Conservation (phyloP, 2,113 vertebrate species). For the Amphiprion percula region DNA sequence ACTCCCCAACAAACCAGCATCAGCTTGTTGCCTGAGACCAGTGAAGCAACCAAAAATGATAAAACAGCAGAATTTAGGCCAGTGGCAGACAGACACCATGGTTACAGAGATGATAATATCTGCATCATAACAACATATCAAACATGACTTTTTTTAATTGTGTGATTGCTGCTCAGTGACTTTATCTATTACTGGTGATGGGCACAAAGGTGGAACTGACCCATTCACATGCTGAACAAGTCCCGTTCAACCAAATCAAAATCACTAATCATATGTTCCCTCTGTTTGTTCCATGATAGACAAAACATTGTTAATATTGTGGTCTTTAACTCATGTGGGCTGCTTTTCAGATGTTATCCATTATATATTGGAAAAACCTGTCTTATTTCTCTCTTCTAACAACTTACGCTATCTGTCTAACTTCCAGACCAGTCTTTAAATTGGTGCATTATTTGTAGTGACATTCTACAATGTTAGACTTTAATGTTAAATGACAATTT, state of each 20-base stretch:
- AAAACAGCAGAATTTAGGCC: not conserved
- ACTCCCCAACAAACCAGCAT: constrained; percentile 16
- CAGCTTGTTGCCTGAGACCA: constrained; percentile 1
- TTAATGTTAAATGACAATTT: not conserved
- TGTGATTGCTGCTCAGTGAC: not conserved
- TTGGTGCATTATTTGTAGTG: not conserved
- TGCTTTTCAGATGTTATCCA: not conserved
- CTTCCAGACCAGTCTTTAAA: not conserved
- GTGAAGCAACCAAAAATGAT: constrained; percentile 17
- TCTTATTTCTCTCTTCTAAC: not conserved
- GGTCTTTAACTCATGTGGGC: not conserved
- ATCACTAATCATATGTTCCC: not conserved
- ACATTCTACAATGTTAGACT: not conserved
- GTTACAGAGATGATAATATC: constrained; percentile 2
- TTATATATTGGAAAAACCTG: not conserved
- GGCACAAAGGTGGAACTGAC: not conserved
- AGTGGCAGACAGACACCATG: not conserved
- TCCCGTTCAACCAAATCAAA: not conserved
- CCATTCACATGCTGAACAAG: not conserved
- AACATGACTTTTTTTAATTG: not conserved
- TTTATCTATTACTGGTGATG: not conserved
- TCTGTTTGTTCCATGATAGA: not conserved
- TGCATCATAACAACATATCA: not conserved
- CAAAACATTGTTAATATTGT: not conserved
- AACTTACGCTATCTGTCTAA: not conserved